Base-by-base conservation (phyloP, 2,113 vertebrate species). In the Podarcis raffonei region DNA sequence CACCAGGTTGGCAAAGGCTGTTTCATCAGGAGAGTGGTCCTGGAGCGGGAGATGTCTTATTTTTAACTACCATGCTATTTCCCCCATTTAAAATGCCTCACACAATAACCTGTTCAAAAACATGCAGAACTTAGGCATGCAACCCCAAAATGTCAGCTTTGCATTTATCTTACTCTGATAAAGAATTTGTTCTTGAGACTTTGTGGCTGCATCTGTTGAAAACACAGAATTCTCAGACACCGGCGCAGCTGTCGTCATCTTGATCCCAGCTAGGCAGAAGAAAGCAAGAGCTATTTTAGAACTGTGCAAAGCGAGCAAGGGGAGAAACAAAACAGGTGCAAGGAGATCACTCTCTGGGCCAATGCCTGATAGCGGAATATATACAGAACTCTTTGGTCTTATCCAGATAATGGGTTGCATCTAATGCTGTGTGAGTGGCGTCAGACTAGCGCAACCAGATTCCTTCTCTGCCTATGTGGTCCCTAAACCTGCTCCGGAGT, bases 81-180 rank as follows among this genome's bases (percentile, higher is more conserved):
- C 4, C 3, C 16, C 32, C 16, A 18, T 65, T 84, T 39, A 53
- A 53, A 12, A 53, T 12, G 48, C 48, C 48, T 53, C 48, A 23
- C 8, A 22, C 32, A 11, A 27, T 65, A 11, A 11, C 18, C 27
- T 18, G 4, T 69, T 72, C 30, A 8, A 62, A 62, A 76, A 69
- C 82, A 15, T 48, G n/a, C 18, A 2, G 57, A 27, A 37, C 23
- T 5, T 11, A 66, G 39, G 30, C 48, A 3, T 4, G 8, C 20
- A 6, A 30, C 4, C 48, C 12, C 32, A 8, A 37, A 65, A 65
- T 18, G 15, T 5, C 15, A 84, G 37, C 87, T 39, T 2, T 3
- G 18, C 65, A 2, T 22, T 89, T 80, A 20, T 80, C 97, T 97
- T 96, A 97, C 97, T 97, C 87, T 97, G 96, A 86, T 97, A 97